Conservation (phyloP, 2,113 vertebrate genomes). For the Lanius collurio region DNA sequence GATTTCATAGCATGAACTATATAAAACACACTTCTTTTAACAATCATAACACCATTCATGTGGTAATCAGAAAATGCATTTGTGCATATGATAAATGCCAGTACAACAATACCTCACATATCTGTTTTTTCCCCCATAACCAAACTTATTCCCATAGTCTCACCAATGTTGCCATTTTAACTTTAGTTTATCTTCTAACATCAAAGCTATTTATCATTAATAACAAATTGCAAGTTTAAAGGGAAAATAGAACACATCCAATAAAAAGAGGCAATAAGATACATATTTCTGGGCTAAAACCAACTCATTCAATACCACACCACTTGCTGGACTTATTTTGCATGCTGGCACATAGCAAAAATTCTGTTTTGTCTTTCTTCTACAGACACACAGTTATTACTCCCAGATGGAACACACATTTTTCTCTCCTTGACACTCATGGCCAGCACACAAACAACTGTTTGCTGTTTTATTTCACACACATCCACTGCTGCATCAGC, state of each 20-base stretch:
- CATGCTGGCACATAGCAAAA: background rate
- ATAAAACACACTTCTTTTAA: background rate
- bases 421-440: background rate
- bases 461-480: background rate
- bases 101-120: background rate
- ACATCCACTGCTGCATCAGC: background rate
- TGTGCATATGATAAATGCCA: background rate
- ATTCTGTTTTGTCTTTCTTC: background rate
- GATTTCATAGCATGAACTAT: background rate
- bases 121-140: background rate
- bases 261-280: background rate
- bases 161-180: background rate
- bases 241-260: background rate
- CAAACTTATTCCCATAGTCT: background rate
- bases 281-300: background rate
- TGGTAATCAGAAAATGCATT: background rate
- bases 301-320: background rate
- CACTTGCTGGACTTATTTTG: background rate
- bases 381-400: background rate
- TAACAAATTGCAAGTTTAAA: background rate
- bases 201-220: background rate
- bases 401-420: background rate
- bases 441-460: background rate
- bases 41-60: background rate
- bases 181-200: background rate